Evolutionary conservation across 2,888 invertebrate species (phyloP), one percentile per base, ranked within the genome.

Genomic region (Melanargia galathea): DNA sequence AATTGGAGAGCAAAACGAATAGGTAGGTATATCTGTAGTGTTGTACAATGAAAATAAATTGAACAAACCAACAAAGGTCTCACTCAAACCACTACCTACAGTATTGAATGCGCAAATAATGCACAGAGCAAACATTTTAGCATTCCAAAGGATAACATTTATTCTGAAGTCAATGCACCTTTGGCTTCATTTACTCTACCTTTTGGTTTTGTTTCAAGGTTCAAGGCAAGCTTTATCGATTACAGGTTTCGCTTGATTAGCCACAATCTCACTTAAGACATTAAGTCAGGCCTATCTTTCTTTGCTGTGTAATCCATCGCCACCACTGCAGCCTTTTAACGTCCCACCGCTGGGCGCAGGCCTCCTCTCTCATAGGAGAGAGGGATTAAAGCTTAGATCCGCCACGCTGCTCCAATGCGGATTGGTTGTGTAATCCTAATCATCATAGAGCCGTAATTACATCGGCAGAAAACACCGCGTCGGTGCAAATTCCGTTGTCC

Each of bases 101-200:
- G 33, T 20, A 35, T 52, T 52, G 52, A 22, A 33, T 35, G 52
- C 11, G 52, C 52, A 57, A 59, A 49, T 59, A 59, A 49, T 48
- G 59, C 22, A 59, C 22, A 16, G 11, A 11, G 49, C 38, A 59
- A 59, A 59, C 49, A 59, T 59, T 59, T 59, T 49, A 59, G 24
- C 59, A 59, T 59, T 59, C 59, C 59, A 49, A 59, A 59, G 48
- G 43, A 43, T 55, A 24, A 55, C 40, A 55, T 55, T 55, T 16
- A 55, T 43, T 24, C 55, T 55, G 55, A 24, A 55, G 55, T 55
- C 40, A 55, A 43, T 43, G 55, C 16, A 55, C 55, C 55, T 6
- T 51, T 33, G 10, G 26, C 24, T 55, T 55, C 24, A 43, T 43
- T 55, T 43, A 43, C 55, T 43, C 1, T 24, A 20, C 55, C 20